Base-by-base conservation (phyloP, 2,888 invertebrate genomes). In the Lathronympha strigana region DNA sequence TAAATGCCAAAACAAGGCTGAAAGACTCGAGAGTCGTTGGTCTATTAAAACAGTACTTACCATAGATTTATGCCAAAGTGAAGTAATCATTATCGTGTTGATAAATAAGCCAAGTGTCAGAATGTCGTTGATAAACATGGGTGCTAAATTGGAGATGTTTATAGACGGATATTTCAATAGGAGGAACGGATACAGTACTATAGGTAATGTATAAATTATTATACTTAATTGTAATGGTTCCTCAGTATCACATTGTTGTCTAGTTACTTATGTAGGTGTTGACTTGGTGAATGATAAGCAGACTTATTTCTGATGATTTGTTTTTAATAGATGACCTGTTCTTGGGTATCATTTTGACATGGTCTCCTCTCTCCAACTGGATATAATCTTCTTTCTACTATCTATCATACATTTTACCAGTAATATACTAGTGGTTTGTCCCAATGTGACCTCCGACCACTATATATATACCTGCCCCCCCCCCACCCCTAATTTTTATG, bases 181-280 rank as follows among this genome's bases (percentile, higher is more conserved):
- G 67, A 74, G 84, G 73, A 76, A 86, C 25, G 90, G 90, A 69
- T 90, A 90, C 47, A 79, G 76, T 0, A 78, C 84, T 19, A 74
- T 90, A 63, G 90, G 90, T 90, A 81, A 79, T 19, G 28, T 58
- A 58, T n/a, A 33, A 11, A 6, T 15, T 23, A 33, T 51, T 6
- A 17, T 50, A 9, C 0, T 31, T 3, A 4, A 40, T 15, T 25
- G 25, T 25, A 13, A n/a, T 45, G 25, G 3, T 3, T 25, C 31
- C 13, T 21, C 11, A 21, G 11, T 45, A 45, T 21, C 21, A 8
- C 17, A 40, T 40, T 40, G 3, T 40, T 19, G 3, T 19, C 9
- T 40, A 15, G 3, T 15, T 17, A 6, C 5, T 40, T 1, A 40
- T 38, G 0, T 15, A 9, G 0, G 15, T 40, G 2, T 9, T 17